These are phyloP conservation scores for Chaenogobius annularis DNA, from an alignment of 2,113 vertebrate genomes.

Conservation along the genomic window DNA sequence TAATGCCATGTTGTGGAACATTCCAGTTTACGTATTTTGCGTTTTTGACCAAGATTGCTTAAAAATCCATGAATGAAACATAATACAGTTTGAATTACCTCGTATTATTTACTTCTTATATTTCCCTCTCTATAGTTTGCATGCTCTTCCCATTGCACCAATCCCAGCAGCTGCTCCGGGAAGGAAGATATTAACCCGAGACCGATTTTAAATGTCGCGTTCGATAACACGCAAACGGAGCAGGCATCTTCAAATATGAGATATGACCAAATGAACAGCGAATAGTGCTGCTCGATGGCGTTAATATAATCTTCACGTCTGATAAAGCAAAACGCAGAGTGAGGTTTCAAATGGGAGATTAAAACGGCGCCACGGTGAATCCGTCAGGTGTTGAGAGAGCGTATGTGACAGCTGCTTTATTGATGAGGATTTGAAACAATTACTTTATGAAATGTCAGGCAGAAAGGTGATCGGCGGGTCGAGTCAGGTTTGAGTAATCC, in stretches of 20 bases:
- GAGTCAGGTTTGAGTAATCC: not conserved
- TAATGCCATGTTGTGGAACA: no score
- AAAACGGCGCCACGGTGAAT: conserved; percentile 18
- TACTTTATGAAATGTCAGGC: conserved; percentile 8
- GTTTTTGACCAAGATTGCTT: not conserved
- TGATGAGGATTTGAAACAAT: conserved; percentile 46
- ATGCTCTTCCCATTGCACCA: conserved; percentile 12
- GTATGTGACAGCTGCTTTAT: conserved; percentile 38
- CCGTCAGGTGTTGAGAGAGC: conserved; percentile 19
- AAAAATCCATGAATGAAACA: no score
- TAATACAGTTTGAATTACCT: not conserved
- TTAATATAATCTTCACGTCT: conserved; percentile 41
- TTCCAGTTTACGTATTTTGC: no score
- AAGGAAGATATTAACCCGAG: conserved; percentile 40
- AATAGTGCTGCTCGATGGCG: conserved; percentile 5
- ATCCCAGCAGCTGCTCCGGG: conserved; percentile 19
- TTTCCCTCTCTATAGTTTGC: not conserved
- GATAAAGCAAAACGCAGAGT: conserved; percentile 31
- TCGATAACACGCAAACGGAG: conserved; percentile 36
- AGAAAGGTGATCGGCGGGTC: conserved; percentile 13
- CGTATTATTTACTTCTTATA: not conserved
- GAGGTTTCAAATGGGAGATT: conserved; percentile 28
- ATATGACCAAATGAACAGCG: conserved; percentile 19
- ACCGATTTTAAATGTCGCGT: conserved; percentile 37
- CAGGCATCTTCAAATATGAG: conserved; percentile 27